Evolutionary conservation across 92 coral and sea anemone species (phyloP).

Genomic region (Actinernus sp.): DNA sequence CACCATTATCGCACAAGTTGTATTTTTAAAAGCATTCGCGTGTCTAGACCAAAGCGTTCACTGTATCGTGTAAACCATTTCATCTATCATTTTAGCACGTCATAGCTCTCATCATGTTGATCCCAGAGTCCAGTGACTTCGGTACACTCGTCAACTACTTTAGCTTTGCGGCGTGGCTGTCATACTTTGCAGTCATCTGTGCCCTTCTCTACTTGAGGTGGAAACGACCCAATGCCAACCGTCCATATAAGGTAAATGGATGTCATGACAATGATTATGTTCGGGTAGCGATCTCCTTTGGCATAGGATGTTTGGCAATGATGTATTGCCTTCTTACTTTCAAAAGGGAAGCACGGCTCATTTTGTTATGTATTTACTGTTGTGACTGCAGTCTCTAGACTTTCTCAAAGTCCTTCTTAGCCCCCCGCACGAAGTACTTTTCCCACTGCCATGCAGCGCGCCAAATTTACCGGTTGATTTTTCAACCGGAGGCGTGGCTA

Average conservation of each 20-base stretch:
- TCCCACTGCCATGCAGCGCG: too few species aligned
- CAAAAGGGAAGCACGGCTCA: not conserved
- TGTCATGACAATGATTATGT: not conserved
- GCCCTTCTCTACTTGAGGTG: slow-evolving; percentile 91
- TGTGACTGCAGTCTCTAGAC: not conserved
- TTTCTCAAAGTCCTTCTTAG: too few species aligned
- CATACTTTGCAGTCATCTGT: slow-evolving; percentile 87
- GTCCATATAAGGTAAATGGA: slow-evolving; percentile 88
- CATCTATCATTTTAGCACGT: slow-evolving; percentile 80
- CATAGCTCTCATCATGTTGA: slow-evolving; percentile 92
- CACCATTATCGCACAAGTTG: too few species aligned
- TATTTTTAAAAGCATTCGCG: too few species aligned
- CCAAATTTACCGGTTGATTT: too few species aligned
- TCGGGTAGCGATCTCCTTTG: not conserved
- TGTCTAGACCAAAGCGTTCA: too few species aligned
- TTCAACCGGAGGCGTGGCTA: too few species aligned
- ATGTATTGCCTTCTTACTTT: too few species aligned
- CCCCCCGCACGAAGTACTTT: too few species aligned
- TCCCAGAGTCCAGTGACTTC: slow-evolving; percentile 91
- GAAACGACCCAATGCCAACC: slow-evolving; percentile 71
- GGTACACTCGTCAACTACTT: slow-evolving; percentile 93
- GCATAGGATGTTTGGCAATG: too few species aligned
- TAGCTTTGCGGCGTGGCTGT: slow-evolving; percentile 98
- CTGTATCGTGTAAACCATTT: too few species aligned
- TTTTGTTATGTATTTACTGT: not conserved